phyloP scores from a whole-genome alignment of 2,888 invertebrate species.

The Lysandra coridon region DNA sequence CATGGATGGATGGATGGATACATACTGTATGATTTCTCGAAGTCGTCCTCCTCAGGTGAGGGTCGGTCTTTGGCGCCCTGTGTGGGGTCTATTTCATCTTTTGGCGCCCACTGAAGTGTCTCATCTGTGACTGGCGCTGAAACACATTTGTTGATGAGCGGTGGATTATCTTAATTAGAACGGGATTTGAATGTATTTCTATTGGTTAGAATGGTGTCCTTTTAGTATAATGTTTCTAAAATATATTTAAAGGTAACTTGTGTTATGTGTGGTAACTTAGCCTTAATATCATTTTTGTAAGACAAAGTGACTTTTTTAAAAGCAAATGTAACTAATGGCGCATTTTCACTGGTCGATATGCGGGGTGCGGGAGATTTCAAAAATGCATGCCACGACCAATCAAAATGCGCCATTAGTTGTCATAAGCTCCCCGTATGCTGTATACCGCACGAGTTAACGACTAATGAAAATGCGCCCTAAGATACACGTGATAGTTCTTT shows the following conservation, averaged over 20 bases:
- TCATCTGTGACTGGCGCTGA: conserved; percentile 62
- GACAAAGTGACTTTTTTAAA: background rate
- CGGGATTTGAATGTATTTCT: background rate
- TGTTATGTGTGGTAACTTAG: too few species aligned
- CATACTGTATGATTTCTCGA: conserved; percentile 59
- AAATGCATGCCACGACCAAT: too few species aligned
- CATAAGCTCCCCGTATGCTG: too few species aligned
- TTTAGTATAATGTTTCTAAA: background rate
- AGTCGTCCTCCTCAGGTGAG: conserved; percentile 55
- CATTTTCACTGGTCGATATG: too few species aligned
- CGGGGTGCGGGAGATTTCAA: too few species aligned
- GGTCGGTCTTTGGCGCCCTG: conserved; percentile 47
- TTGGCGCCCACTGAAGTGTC: conserved; percentile 65
- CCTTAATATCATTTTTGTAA: too few species aligned
- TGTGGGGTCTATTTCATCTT: conserved; percentile 60
- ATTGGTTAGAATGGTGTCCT: background rate
- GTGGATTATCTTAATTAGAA: background rate
- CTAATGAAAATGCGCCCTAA: background rate
- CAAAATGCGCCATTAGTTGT: too few species aligned
- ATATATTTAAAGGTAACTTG: too few species aligned
- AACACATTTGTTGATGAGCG: conserved; percentile 8
- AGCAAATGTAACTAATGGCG: too few species aligned
- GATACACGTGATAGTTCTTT: conserved; percentile 4
- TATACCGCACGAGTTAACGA: too few species aligned
- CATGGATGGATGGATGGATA: conserved; percentile 31